These are phyloP conservation scores for Heliconius erato DNA, from an alignment of 2,888 invertebrate species.

Conservation along the genomic window DNA sequence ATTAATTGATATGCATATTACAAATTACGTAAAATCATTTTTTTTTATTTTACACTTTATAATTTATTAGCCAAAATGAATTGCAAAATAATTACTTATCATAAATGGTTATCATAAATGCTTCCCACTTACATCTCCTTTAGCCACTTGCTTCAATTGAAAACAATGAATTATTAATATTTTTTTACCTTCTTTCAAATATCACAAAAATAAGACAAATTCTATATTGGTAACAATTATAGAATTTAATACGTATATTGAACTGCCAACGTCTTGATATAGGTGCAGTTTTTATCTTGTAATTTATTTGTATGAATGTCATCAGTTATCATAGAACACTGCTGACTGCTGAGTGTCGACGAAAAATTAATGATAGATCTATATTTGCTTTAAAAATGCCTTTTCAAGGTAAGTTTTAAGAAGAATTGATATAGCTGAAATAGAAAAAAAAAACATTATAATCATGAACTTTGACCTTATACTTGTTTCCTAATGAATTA, in stretches of 20 bases:
- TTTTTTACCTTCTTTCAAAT: background rate
- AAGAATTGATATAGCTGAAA: background rate
- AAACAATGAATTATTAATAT: background rate
- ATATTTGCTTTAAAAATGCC: slow-evolving; percentile 18
- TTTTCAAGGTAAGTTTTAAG: slow-evolving; percentile 18
- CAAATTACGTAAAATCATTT: background rate
- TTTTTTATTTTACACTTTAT: too few species aligned
- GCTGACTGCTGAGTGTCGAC: background rate
- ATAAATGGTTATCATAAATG: background rate
- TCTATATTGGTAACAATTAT: slow-evolving; percentile 2
- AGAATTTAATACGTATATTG: slow-evolving; percentile 2
- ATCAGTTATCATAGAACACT: background rate
- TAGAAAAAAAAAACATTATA: background rate
- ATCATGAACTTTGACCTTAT: background rate
- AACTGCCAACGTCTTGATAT: slow-evolving; percentile 2
- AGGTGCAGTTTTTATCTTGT: background rate
- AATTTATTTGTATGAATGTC: background rate
- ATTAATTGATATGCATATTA: background rate
- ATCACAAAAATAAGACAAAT: background rate
- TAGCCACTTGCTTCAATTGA: background rate
- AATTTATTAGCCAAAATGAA: too few species aligned
- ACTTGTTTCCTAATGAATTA: background rate
- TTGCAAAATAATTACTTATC: background rate
- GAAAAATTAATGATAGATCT: background rate
- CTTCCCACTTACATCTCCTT: background rate